Conservation (phyloP, 1,140 invertebrate genomes). For the Bombus superbus region DNA sequence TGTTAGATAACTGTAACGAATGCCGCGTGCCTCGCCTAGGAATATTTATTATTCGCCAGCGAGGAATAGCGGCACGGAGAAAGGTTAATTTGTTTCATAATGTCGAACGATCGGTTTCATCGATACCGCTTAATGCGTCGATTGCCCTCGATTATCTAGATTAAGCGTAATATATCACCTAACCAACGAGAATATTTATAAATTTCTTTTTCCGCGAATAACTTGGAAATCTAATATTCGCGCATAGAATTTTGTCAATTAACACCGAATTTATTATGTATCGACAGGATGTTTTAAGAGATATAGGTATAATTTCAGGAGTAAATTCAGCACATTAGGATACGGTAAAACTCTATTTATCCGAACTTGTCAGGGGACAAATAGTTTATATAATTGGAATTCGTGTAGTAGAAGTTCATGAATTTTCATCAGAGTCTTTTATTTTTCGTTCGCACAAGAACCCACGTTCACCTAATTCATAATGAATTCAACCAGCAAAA, state of each 20-base stretch:
- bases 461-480: too few species aligned
- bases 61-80: not conserved
- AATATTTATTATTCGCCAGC: not conserved
- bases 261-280: fast-evolving
- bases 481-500: too few species aligned
- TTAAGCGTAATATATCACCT: not conserved
- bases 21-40: constrained; percentile 17
- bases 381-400: too few species aligned
- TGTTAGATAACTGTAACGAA: constrained; percentile 38
- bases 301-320: too few species aligned
- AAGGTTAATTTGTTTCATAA: constrained; percentile 29
- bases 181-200: not conserved
- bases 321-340: too few species aligned
- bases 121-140: not conserved
- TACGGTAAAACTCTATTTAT: too few species aligned
- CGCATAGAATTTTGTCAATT: not conserved
- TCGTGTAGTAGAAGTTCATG: too few species aligned
- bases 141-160: not conserved
- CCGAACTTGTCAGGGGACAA: too few species aligned
- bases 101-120: not conserved
- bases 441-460: too few species aligned
- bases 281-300: too few species aligned
- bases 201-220: too few species aligned
- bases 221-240: not conserved
- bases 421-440: too few species aligned